These are phyloP conservation scores for Macroramphosus scolopax DNA, from an alignment of 2,797 vertebrate genomes.

Conservation along the genomic window DNA sequence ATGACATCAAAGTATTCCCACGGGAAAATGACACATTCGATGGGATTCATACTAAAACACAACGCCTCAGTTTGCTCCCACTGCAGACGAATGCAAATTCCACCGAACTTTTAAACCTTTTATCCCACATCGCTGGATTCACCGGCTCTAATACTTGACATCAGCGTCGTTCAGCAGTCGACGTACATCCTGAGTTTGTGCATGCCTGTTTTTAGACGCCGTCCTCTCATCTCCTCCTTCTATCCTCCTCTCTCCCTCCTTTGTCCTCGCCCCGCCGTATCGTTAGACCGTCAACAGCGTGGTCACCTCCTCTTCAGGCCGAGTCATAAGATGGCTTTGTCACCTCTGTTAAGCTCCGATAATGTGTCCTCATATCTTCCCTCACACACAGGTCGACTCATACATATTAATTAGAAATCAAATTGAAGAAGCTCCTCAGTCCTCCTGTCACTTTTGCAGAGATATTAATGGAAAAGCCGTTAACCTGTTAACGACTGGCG, in stretches of 20 bases:
- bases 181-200: slow-evolving; percentile 44
- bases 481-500: slow-evolving; percentile 67
- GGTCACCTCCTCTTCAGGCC: slow-evolving; percentile 51
- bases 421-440: slow-evolving; percentile 51
- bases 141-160: slow-evolving; percentile 31
- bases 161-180: slow-evolving; percentile 55
- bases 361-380: slow-evolving; percentile 60
- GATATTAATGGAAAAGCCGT: slow-evolving; percentile 66
- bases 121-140: slow-evolving; percentile 51
- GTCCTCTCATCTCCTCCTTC: not conserved
- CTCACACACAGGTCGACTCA: slow-evolving; percentile 51
- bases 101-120: slow-evolving; percentile 61
- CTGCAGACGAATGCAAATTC: slow-evolving; percentile 61
- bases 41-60: slow-evolving; percentile 56
- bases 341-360: slow-evolving; percentile 50
- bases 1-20: slow-evolving; percentile 60
- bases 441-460: slow-evolving; percentile 44
- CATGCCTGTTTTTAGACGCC: slow-evolving; percentile 18
- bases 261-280: slow-evolving; percentile 20
- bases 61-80: slow-evolving; percentile 48
- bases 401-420: slow-evolving; percentile 72
- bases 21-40: slow-evolving; percentile 44
- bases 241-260: not conserved
- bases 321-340: slow-evolving; percentile 62
- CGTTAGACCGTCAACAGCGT: slow-evolving; percentile 36